phyloP scores from a whole-genome alignment of 2,888 invertebrate genomes.

The Dendrolimus houi region DNA sequence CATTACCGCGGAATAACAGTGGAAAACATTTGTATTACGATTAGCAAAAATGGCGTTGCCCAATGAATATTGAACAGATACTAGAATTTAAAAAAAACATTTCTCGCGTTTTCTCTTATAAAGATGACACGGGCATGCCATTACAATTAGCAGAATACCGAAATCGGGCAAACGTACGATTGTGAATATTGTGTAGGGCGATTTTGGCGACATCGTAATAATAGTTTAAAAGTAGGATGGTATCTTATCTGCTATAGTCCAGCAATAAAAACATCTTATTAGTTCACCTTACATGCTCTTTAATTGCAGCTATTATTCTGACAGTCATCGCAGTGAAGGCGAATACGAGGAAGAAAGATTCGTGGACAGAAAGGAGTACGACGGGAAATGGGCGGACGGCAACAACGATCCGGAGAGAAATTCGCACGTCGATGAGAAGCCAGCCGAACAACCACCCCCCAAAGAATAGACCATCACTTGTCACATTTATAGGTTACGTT shows the following conservation, averaged over 20 bases:
- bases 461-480: conserved; percentile 40
- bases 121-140: too few relatives aligned
- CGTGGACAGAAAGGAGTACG: conserved; percentile 79
- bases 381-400: conserved; percentile 80
- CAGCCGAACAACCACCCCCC: conserved; percentile 50
- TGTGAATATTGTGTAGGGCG: too few relatives aligned
- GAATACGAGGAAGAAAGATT: conserved; percentile 73
- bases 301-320: conserved; percentile 54
- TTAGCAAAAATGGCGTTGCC: too few relatives aligned
- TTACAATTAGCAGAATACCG: too few relatives aligned
- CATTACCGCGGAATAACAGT: too few relatives aligned
- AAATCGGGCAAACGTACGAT: too few relatives aligned
- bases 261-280: too few relatives aligned
- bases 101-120: too few relatives aligned
- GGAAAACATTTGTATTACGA: too few relatives aligned
- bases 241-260: not conserved
- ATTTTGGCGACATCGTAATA: too few relatives aligned
- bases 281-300: conserved; percentile 4
- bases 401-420: conserved; percentile 65
- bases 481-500: conserved; percentile 10
- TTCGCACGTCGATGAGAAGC: conserved; percentile 46
- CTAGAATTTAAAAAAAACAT: too few relatives aligned
- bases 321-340: conserved; percentile 68
- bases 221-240: not conserved
- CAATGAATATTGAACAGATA: too few relatives aligned